Base-by-base conservation (phyloP, 2,888 invertebrate species). In the Endotricha flammealis region DNA sequence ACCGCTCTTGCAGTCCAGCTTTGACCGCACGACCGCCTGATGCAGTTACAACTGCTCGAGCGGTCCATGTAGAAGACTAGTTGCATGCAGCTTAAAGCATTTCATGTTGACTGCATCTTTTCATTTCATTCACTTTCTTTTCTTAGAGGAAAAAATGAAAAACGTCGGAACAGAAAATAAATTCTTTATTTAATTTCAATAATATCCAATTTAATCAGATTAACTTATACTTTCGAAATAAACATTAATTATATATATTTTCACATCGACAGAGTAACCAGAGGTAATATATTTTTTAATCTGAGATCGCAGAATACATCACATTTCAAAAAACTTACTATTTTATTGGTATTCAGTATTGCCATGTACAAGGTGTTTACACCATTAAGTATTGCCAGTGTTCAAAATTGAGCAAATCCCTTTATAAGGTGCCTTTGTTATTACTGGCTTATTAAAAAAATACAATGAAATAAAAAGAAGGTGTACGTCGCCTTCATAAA, bases 161-260 rank as follows among this genome's bases (percentile, higher is more conserved):
- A 45, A 52, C 61, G 61, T 54, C 64, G 58, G 53, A 85, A 85
- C 85, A 85, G 80, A 80, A 81, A 85, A 83, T 83, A 85, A 85
- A 85, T 82, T 85, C 81, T 85, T 85, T 83, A 83, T 80, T 78
- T 68, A 64, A 71, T 76, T 67, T 80, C 72, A 66, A 68, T 71
- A 70, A 78, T 77, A 79, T 83, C 85, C 80, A 82, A 81, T 81
- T 71, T 66, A 30, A 81, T 83, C 80, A 82, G 80, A 80, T 81
- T 75, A 77, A 80, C 73, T 57, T 62, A 74, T 64, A 41, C 46
- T 53, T 56, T 63, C 50, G 52, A 56, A 64, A 61, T 58, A 55
- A 55, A 64, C 57, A 56, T 46, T 43, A 49, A 47, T 55, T 47
- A 49, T 48, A 48, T 36, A 49, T 50, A 50, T 50, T 45, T 42